A percentile compares a stretch with the other conserved stretches of the same genome.
Evolutionary conservation across 2,797 vertebrate species (phyloP).

Genomic region (Etheostoma nigrum): DNA sequence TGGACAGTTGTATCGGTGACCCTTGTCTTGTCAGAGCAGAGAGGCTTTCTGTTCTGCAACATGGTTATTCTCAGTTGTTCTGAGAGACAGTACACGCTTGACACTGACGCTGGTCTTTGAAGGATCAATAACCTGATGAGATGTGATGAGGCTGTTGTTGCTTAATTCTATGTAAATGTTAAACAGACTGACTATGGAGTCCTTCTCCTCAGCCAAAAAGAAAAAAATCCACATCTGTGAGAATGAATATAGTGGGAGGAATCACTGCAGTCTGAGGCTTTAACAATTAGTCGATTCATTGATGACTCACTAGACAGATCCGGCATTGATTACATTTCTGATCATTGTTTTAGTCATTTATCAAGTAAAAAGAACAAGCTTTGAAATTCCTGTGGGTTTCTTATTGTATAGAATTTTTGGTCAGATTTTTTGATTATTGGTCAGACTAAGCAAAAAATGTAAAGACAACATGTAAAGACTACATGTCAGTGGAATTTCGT

Average conservation of each 20-base stretch:
- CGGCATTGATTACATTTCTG: neutral
- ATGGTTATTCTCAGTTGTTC: slow-evolving; percentile 45
- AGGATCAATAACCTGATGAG: slow-evolving; percentile 61
- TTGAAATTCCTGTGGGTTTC: neutral
- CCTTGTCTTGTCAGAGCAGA: slow-evolving; percentile 39
- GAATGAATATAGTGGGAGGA: neutral
- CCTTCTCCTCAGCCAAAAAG: slow-evolving; percentile 13
- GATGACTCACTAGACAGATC: slow-evolving; percentile 3
- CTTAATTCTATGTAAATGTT: slow-evolving; percentile 66
- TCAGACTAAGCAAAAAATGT: neutral
- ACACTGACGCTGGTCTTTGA: slow-evolving; percentile 40
- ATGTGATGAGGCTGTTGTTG: slow-evolving; percentile 44
- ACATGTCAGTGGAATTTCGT: neutral
- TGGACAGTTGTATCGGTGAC: slow-evolving; percentile 42
- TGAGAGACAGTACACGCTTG: slow-evolving; percentile 7
- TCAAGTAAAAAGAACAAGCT: neutral
- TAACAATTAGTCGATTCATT: neutral
- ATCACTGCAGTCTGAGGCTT: slow-evolving; percentile 4
- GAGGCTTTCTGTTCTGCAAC: slow-evolving; percentile 35
- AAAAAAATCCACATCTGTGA: neutral
- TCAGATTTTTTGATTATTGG: no score
- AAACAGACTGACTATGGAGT: slow-evolving; percentile 32
- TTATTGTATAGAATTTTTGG: neutral
- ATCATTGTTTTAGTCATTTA: slow-evolving; percentile 8
- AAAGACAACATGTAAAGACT: neutral